Evolutionary conservation across 2,113 vertebrate species (phyloP).

Genomic region (Sporophila hypoxantha): DNA sequence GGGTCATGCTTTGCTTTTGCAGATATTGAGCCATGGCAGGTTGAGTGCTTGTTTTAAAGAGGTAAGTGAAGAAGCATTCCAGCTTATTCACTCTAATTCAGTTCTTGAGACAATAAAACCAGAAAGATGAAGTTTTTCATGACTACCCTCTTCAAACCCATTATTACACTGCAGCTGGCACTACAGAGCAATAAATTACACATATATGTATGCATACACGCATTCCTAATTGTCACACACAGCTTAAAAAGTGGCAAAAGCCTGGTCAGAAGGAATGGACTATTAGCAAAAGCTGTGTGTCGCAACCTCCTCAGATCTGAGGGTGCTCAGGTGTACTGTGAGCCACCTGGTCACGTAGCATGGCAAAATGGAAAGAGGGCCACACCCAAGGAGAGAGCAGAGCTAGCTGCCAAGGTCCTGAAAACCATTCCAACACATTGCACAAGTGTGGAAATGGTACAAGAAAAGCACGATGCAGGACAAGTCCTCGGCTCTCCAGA

Average conservation of each 20-base stretch:
- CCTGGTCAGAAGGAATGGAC: slow-evolving; percentile 23
- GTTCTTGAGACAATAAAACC: slow-evolving; percentile 5
- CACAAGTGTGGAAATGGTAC: slow-evolving; percentile 24
- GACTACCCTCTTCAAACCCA: neutral
- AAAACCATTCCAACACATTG: slow-evolving; percentile 27
- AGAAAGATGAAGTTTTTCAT: slow-evolving; percentile 11
- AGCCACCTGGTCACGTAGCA: slow-evolving; percentile 29
- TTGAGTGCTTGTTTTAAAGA: neutral
- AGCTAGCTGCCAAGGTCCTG: neutral
- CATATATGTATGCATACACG: neutral
- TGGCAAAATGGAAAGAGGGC: slow-evolving; percentile 18
- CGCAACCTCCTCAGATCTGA: neutral
- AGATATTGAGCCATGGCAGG: neutral
- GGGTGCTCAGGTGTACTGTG: neutral
- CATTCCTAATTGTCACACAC: neutral
- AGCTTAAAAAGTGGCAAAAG: neutral
- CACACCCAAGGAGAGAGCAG: slow-evolving; percentile 12
- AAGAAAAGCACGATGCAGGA: neutral
- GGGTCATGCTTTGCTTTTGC: neutral
- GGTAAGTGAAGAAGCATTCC: neutral
- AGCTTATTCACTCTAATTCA: neutral
- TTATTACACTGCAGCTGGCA: slow-evolving; percentile 10
- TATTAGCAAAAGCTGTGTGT: slow-evolving; percentile 16
- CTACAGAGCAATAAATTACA: slow-evolving; percentile 10
- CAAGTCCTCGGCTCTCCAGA: neutral